phyloP scores from a whole-genome alignment of 2,888 invertebrate species.

The Andrena flavipes region DNA sequence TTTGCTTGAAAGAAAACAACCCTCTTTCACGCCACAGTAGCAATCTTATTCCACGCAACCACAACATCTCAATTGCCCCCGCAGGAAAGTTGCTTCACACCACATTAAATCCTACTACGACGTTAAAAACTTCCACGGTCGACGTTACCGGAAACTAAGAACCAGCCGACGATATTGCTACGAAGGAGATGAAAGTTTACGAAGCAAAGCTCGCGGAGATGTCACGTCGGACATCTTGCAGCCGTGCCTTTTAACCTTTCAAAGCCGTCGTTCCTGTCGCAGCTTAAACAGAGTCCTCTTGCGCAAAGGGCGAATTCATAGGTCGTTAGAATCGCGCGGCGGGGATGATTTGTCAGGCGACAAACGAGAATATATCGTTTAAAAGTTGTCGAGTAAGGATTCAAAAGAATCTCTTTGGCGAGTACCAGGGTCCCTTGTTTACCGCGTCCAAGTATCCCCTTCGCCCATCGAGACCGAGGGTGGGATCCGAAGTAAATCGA shows the following conservation, averaged over 20 bases:
- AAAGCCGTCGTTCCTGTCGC: not conserved
- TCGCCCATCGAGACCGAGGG: slow-evolving; percentile 26
- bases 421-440: slow-evolving; percentile 58
- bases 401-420: slow-evolving; percentile 39
- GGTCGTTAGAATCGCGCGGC: slow-evolving; percentile 1
- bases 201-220: not conserved
- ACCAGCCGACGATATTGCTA: not conserved
- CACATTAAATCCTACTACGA: not conserved
- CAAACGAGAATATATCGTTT: slow-evolving; percentile 29
- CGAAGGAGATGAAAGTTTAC: not conserved
- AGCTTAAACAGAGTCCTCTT: not conserved
- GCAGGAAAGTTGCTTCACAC: not conserved
- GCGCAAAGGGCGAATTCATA: slow-evolving; percentile 30
- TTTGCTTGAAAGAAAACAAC: too few species aligned
- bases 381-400: slow-evolving; percentile 34
- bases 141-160: slow-evolving; percentile 7
- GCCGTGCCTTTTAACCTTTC: slow-evolving; percentile 2
- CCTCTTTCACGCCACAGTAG: too few species aligned
- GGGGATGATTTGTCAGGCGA: slow-evolving; percentile 45
- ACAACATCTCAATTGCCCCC: not conserved
- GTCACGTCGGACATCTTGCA: not conserved
- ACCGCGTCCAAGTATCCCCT: slow-evolving; percentile 61
- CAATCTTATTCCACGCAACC: not conserved
- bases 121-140: not conserved
- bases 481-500: slow-evolving; percentile 63